phyloP scores from a whole-genome alignment of 2,113 vertebrate genomes.

The Suncus etruscus region DNA sequence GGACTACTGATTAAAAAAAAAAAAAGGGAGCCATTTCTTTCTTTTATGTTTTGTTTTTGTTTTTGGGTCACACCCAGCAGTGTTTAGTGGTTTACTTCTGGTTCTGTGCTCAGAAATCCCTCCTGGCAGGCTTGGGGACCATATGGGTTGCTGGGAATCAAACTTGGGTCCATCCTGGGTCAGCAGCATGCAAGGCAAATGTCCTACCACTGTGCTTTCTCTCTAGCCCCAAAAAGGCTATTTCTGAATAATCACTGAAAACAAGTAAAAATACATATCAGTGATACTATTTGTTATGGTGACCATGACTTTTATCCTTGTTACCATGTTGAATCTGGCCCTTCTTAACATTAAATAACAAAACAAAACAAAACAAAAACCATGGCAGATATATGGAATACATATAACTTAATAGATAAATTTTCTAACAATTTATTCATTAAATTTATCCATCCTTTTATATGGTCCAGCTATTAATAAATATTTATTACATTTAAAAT shows the following conservation, averaged over 20 bases:
- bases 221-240: not conserved
- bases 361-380: conserved; percentile 16
- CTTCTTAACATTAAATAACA: conserved; percentile 22
- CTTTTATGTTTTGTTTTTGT: no score
- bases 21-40: not conserved
- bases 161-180: no score
- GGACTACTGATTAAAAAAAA: conserved; percentile 27
- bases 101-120: no score
- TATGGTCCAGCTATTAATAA: not conserved
- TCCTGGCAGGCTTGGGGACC: no score
- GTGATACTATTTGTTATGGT: not conserved
- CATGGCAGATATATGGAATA: not conserved
- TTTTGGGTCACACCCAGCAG: no score
- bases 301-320: conserved; percentile 16
- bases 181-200: no score
- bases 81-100: no score
- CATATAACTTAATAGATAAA: not conserved
- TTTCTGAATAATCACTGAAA: not conserved
- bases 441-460: conserved; percentile 8
- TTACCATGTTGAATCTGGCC: not conserved
- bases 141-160: no score
- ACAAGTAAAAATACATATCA: not conserved
- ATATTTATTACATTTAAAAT: conserved; percentile 41
- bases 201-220: no score
- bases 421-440: conserved; percentile 40